Evolutionary conservation across 1,140 invertebrate genomes (phyloP), one percentile per base, ranked within the genome.

Genomic region (Scylla paramamosain): DNA sequence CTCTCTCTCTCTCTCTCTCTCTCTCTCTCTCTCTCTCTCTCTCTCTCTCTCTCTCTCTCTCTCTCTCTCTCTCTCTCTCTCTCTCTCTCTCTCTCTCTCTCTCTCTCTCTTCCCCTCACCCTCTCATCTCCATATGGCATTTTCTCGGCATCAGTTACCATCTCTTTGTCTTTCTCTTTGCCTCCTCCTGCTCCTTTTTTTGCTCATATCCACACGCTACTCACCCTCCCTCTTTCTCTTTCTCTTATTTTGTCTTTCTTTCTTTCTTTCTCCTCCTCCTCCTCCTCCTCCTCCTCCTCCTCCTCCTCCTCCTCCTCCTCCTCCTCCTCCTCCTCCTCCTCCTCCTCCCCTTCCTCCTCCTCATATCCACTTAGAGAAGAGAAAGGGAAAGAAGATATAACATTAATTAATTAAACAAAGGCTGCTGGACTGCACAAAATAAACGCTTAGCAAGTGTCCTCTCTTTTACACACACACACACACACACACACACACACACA

Each of bases 131-230:
- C 25, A 77, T 77, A 77, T 77, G n/a, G 20, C n/a, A 77, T 77
- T 25, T 77, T 77, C 67, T 20, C 6, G n/a, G 67, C 67, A 20
- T n/a, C 67, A 7, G 16, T 77, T 77, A 77, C 67, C 67, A 77
- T 77, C 67, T 77, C 67, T 77, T 77, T 77, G 67, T n/a, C 67
- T n/a, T n/a, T 25, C 67, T 77, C 67, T 77, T 77, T n/a, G 67
- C 67, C 67, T 77, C 25, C 10, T 59, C 52, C 52, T 59, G 52
- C 52, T 59, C 3, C 16, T 59, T 20, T 59, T 14, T 59, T 20
- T 59, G 10, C 10, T 59, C 12, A 59, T 59, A 59, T 59, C 52
- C 52, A 59, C 16, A 59, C 16, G 52, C 52, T 20, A 59, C 52
- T 3, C 52, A 4, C 16, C 52, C 52, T 59, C 16, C 52, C 52